These are phyloP conservation scores for Antrozous pallidus DNA, from an alignment of 2,797 vertebrate species.

Conservation along the genomic window DNA sequence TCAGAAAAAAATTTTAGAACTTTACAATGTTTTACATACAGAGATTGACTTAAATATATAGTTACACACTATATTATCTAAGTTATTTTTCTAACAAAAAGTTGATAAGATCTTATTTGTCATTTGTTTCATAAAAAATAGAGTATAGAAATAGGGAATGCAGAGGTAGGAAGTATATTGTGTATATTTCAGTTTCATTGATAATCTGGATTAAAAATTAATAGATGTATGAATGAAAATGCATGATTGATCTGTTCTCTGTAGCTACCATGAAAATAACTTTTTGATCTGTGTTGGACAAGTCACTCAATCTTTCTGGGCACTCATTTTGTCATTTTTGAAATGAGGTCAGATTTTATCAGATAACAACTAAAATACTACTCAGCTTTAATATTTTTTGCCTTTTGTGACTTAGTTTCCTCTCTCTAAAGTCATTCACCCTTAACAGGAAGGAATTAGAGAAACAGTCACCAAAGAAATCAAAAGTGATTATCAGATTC, in stretches of 20 bases:
- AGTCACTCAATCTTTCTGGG: background rate
- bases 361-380: background rate
- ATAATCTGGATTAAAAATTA: background rate
- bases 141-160: background rate
- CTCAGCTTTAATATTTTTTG: background rate
- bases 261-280: background rate
- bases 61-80: background rate
- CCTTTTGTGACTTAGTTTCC: background rate
- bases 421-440: background rate
- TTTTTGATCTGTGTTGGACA: background rate
- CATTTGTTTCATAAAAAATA: background rate
- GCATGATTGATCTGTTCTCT: background rate
- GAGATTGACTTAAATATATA: background rate
- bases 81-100: background rate
- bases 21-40: background rate
- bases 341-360: background rate
- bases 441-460: slow-evolving; percentile 8
- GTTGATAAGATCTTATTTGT: background rate
- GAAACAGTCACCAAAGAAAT: background rate
- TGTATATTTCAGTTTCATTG: background rate
- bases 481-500: background rate
- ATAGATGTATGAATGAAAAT: background rate
- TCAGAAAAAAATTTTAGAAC: slow-evolving; percentile 8
- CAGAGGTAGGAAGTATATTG: background rate
- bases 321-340: background rate